Evolutionary conservation across 2,113 vertebrate genomes (phyloP).

Genomic region (Pseudorectes ferrugineus): DNA sequence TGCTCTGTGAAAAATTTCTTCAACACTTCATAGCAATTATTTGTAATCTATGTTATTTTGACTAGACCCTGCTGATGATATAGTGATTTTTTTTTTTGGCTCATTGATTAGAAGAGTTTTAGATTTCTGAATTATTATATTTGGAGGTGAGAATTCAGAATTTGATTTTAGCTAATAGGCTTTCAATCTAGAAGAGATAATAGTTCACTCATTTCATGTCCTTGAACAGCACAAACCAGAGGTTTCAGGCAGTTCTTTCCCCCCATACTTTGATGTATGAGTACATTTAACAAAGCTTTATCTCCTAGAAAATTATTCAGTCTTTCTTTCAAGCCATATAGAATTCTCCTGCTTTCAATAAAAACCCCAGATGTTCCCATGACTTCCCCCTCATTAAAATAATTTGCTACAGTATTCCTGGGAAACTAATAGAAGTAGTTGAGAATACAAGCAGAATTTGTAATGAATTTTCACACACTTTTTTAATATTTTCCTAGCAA

Average conservation of each 20-base stretch:
- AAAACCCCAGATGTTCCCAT: slow-evolving; percentile 41
- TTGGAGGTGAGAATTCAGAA: background rate
- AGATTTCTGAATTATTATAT: background rate
- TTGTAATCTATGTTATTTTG: background rate
- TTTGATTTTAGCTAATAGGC: background rate
- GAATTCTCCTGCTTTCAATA: slow-evolving; percentile 47
- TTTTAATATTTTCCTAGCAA: background rate
- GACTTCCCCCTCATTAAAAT: slow-evolving; percentile 43
- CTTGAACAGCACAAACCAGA: background rate
- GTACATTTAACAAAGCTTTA: background rate
- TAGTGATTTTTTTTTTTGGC: background rate
- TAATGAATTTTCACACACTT: background rate
- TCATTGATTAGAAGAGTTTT: background rate
- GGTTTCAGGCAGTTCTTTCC: background rate
- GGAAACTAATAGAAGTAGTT: slow-evolving; percentile 21
- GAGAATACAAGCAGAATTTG: slow-evolving; percentile 22
- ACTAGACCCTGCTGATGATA: background rate
- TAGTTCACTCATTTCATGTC: background rate
- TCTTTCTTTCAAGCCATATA: slow-evolving; percentile 19
- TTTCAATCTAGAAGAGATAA: background rate
- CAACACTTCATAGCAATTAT: background rate
- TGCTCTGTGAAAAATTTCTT: background rate
- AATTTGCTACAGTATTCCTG: slow-evolving; percentile 44
- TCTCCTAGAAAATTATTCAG: slow-evolving; percentile 20
- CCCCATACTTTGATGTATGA: background rate